Evolutionary conservation across 1,140 invertebrate genomes (phyloP).

Genomic region (Eumeta japonica): DNA sequence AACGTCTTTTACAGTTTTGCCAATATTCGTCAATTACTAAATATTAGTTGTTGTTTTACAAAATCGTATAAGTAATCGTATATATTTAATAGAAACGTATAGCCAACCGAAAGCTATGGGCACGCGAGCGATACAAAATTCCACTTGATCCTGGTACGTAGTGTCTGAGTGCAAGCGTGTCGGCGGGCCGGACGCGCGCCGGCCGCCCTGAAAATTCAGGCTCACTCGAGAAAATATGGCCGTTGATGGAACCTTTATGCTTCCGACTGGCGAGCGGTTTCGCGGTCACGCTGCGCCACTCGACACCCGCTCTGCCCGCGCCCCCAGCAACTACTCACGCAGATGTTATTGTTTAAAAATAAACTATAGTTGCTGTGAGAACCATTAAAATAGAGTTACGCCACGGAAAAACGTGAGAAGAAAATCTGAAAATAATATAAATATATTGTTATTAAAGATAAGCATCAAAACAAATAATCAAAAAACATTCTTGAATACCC

Average conservation of each 20-base stretch:
- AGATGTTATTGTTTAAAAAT: too few relatives aligned
- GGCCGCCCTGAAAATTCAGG: constrained; percentile 36
- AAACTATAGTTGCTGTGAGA: too few relatives aligned
- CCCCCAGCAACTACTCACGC: too few relatives aligned
- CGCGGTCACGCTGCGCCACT: constrained; percentile 48
- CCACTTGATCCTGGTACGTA: constrained; percentile 33
- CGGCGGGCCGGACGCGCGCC: constrained; percentile 34
- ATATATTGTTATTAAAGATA: too few relatives aligned
- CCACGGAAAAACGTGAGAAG: too few relatives aligned
- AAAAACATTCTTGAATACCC: too few relatives aligned
- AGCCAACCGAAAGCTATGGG: constrained; percentile 17
- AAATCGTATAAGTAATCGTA: too few relatives aligned
- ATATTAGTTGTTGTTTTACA: not conserved
- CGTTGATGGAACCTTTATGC: constrained; percentile 51
- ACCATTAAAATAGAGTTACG: too few relatives aligned
- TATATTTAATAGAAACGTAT: not conserved
- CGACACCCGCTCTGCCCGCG: too few relatives aligned
- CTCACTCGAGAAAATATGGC: constrained; percentile 44
- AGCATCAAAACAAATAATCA: too few relatives aligned
- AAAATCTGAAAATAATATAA: too few relatives aligned
- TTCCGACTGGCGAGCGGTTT: constrained; percentile 44
- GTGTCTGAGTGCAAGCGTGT: constrained; percentile 52
- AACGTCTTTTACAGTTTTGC: not conserved
- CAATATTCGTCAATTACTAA: not conserved
- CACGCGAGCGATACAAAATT: constrained; percentile 34